Base-by-base conservation (phyloP, 2,113 vertebrate genomes). In the Microcebus jonahi region DNA sequence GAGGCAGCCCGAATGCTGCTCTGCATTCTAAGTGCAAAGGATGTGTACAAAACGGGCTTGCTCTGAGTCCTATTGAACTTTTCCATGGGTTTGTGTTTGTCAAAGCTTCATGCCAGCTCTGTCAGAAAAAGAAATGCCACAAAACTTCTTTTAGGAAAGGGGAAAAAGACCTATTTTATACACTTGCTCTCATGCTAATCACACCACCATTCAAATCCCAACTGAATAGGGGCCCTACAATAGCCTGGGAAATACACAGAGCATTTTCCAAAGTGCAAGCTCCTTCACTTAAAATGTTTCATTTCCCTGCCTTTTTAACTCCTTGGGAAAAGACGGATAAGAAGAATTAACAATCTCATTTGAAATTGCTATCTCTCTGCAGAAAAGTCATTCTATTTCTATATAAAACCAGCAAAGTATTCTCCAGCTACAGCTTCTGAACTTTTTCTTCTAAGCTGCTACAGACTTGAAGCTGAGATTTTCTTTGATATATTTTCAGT, bases 111-210 rank as follows among this genome's bases (percentile, higher is more conserved):
- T 70, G 94, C 87, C 97, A 98, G 91, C 86, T 95, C 97, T 96
- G 84, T 95, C 90, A 97, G 95, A 95, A 97, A 97, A 97, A 98
- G 34, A 98, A 98, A 98, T 17, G 96, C 95, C 97, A 98, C 97
- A 98, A 95, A 98, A 98, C 96, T 98, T 98, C 97, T 98, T 99
- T 98, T 98, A 98, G 98, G 97, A 95, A 97, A 94, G 93, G 76
- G 95, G 31, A 55, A 59, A 92, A 76, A 42, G 97, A 76, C 94
- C 97, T 97, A 82, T 98, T 98, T 98, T 98, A 98, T 98, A 98
- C 97, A 97, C 97, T 98, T 97, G 98, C 98, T 98, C 97, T 98
- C 98, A 99, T 98, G 98, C 98, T 99, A 99, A 99, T 99, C 98
- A 98, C 97, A 83, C 97, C 96, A 95, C 98, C 98, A 99, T 99